Base-by-base conservation (phyloP, 1,140 invertebrate genomes). In the Platorchestia sp. region DNA sequence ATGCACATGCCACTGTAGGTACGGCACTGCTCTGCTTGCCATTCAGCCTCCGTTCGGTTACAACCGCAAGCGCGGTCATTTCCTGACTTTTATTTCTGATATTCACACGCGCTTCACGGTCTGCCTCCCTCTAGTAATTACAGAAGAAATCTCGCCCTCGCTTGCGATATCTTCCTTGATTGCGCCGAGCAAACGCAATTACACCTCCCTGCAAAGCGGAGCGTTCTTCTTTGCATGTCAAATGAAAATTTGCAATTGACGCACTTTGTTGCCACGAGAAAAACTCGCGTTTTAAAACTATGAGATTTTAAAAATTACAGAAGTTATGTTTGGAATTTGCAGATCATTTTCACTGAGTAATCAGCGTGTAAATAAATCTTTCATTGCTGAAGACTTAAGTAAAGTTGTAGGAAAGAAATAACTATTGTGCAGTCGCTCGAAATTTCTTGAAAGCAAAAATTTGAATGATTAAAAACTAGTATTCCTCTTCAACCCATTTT, bases 111-210 rank as follows among this genome's bases (percentile, higher is more conserved):
- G 10, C 87, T 42, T 27, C 36, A 42, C 87, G n/a, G 43, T 89
- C 42, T 43, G 43, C 43, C 43, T 89, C 43, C 43, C 41, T 42
- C n/a, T 89, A 44, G 87, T 89, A 42, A 89, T 89, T 89, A 44
- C 87, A 10, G 43, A 44, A 89, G 87, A 89, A 89, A 89, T 89
- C 87, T 89, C 43, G 41, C 87, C 87, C n/a, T 89, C 41, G 87
- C 87, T 75, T 89, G 87, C 87, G 87, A 89, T 89, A 89, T 89
- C 87, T 89, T 89, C 87, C 87, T 89, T 89, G 43, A 89, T 89
- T 89, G 43, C 87, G 36, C 87, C 27, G 87, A 42, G 87, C 87
- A 41, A 44, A 44, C 87, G 87, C 87, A 89, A 89, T 89, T 89
- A 89, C 41, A 36, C 14, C 87, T 89, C 14, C 42, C 86, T 42